Evolutionary conservation across 1,140 invertebrate genomes (phyloP).

Genomic region (Himalopsyche phryganea): DNA sequence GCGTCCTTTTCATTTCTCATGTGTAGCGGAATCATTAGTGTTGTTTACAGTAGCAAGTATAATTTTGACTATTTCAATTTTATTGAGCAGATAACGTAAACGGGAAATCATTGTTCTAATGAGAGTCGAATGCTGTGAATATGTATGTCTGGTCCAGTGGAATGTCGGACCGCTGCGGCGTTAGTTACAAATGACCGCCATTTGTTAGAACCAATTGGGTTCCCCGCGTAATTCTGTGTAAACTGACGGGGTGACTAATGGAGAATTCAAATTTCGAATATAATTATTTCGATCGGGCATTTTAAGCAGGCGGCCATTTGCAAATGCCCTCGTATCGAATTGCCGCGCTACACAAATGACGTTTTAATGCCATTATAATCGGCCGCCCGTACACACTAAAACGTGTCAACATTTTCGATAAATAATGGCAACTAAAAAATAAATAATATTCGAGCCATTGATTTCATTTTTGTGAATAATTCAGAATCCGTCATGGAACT

Average conservation of each 20-base stretch:
- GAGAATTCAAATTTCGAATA: constrained; percentile 3
- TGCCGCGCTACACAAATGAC: background rate
- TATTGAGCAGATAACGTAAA: background rate
- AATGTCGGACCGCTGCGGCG: background rate
- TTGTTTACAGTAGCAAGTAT: no score
- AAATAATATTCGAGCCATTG: no score
- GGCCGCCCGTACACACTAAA: no score
- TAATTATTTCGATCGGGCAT: background rate
- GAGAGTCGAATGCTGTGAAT: background rate
- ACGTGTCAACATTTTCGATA: no score
- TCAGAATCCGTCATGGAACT: no score
- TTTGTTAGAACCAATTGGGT: constrained; percentile 13
- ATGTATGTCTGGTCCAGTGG: background rate
- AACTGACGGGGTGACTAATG: constrained; percentile 7
- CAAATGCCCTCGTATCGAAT: background rate
- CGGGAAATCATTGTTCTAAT: background rate
- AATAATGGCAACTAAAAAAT: no score
- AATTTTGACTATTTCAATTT: background rate
- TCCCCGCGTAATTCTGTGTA: constrained; percentile 4
- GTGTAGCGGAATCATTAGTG: no score
- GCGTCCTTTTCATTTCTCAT: no score
- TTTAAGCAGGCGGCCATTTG: constrained; percentile 1
- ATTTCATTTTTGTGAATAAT: no score
- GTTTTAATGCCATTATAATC: no score
- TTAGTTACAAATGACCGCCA: constrained; percentile 6